Evolutionary conservation across 2,888 invertebrate genomes (phyloP).

Genomic region (Dasypolia templi): DNA sequence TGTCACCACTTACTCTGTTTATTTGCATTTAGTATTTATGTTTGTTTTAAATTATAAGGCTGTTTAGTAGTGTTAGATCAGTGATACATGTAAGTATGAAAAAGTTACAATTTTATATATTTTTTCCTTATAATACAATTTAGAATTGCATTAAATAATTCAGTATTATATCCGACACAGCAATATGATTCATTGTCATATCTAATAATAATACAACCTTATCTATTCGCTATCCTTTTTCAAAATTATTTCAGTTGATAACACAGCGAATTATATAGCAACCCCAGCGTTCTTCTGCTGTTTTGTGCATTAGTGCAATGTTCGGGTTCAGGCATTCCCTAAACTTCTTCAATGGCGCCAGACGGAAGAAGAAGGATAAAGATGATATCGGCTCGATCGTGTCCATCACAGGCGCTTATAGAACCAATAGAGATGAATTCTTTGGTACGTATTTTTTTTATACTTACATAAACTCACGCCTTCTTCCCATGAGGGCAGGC

Average conservation of each 20-base stretch:
- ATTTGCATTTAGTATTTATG: constrained; percentile 65
- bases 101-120: background rate
- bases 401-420: constrained; percentile 81
- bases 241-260: constrained; percentile 65
- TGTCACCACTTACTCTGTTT: constrained; percentile 72
- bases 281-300: constrained; percentile 66
- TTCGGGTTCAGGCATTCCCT: constrained; percentile 81
- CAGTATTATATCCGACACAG: background rate
- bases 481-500: too few species aligned
- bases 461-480: too few species aligned
- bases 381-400: constrained; percentile 69
- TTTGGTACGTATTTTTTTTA: constrained; percentile 77
- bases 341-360: constrained; percentile 72
- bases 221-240: constrained; percentile 10
- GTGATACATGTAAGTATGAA: constrained; percentile 65
- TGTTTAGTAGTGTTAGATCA: constrained; percentile 52
- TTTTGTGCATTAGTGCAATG: constrained; percentile 72
- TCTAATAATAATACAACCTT: constrained; percentile 18
- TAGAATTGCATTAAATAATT: background rate
- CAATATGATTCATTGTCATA: constrained; percentile 42
- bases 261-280: constrained; percentile 64
- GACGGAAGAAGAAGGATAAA: constrained; percentile 63
- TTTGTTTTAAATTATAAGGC: constrained; percentile 58
- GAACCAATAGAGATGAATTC: constrained; percentile 79
- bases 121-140: background rate